A percentile compares a stretch with the other conserved stretches of the same genome.
phyloP scores from a whole-genome alignment of 1,140 invertebrate genomes.

The Alviniconcha marisindica region DNA sequence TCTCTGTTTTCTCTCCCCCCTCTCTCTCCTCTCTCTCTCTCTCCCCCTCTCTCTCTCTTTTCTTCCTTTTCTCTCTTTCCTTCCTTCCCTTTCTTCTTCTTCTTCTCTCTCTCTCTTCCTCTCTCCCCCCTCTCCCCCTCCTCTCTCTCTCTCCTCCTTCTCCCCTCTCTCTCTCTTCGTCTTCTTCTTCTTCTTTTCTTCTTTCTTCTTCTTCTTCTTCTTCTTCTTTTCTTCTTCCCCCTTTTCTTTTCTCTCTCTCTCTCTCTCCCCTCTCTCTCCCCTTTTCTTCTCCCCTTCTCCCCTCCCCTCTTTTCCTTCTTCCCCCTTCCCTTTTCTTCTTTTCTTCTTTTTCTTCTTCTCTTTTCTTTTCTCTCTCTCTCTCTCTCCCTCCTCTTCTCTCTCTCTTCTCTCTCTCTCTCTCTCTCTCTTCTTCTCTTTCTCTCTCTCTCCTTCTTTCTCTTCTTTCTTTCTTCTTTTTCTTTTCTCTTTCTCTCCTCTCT shows the following conservation, averaged over 20 bases:
- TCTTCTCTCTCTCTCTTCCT: conserved; percentile 38
- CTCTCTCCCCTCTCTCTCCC: too few species aligned
- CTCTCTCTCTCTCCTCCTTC: neutral
- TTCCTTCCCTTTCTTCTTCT: conserved; percentile 27
- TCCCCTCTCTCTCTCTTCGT: neutral
- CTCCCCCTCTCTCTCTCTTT: conserved; percentile 10
- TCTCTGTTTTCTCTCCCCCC: neutral
- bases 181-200: too few species aligned
- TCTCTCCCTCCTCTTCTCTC: conserved; percentile 38
- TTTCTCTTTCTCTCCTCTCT: too few species aligned
- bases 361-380: conserved; percentile 35
- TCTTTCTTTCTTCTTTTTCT: too few species aligned
- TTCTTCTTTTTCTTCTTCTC: neutral
- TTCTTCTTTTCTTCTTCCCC: too few species aligned
- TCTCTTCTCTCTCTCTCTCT: too few species aligned
- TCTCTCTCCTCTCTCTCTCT: neutral
- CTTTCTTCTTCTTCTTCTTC: too few species aligned
- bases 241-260: too few species aligned
- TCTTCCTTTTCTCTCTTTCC: conserved; percentile 43
- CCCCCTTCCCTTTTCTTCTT: neutral
- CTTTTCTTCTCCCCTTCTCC: too few species aligned
- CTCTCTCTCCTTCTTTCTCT: conserved; percentile 29
- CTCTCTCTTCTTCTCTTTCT: conserved; percentile 18
- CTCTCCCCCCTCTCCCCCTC: conserved; percentile 6
- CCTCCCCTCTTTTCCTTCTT: neutral